Conservation (phyloP, 2,888 invertebrate genomes). For the Drosophila mercatorum region DNA sequence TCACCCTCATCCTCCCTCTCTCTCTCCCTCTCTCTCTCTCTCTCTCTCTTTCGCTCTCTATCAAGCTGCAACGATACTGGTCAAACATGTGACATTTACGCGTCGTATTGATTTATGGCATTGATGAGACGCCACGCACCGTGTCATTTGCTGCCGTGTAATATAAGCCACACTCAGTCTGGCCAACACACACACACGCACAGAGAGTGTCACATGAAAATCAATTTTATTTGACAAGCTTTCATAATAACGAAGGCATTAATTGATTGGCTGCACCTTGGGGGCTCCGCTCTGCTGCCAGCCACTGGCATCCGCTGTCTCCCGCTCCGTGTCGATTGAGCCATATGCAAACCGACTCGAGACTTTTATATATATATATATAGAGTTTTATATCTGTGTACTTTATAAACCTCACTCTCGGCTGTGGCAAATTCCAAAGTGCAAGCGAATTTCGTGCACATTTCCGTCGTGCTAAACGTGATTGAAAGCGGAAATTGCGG, state of each 20-base stretch:
- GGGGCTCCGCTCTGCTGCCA: not conserved
- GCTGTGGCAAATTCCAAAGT: conserved; percentile 12
- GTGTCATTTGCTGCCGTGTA: conserved; percentile 39
- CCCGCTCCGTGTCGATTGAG: conserved; percentile 24
- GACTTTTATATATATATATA: not conserved
- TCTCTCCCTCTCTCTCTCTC: not conserved
- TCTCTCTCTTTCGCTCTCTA: not conserved
- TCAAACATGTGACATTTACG: conserved; percentile 46
- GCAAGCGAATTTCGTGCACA: conserved; percentile 55
- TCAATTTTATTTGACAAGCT: conserved; percentile 67
- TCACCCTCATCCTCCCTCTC: not conserved
- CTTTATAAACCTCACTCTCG: not conserved
- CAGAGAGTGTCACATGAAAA: conserved; percentile 31
- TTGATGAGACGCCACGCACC: conserved; percentile 20
- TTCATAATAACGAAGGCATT: conserved; percentile 54
- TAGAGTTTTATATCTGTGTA: not conserved
- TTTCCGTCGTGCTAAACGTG: conserved; percentile 68
- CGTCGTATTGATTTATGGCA: conserved; percentile 71
- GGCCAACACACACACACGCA: conserved; percentile 2
- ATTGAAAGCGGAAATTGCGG: conserved; percentile 75
- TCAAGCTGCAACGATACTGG: conserved; percentile 13
- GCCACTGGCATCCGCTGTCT: not conserved
- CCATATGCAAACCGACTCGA: conserved; percentile 17
- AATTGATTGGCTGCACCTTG: conserved; percentile 46
- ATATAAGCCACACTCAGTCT: conserved; percentile 41